Evolutionary conservation across 2,888 invertebrate species (phyloP), one percentile per base, ranked within the genome.

Genomic region (Mythimna pallens): DNA sequence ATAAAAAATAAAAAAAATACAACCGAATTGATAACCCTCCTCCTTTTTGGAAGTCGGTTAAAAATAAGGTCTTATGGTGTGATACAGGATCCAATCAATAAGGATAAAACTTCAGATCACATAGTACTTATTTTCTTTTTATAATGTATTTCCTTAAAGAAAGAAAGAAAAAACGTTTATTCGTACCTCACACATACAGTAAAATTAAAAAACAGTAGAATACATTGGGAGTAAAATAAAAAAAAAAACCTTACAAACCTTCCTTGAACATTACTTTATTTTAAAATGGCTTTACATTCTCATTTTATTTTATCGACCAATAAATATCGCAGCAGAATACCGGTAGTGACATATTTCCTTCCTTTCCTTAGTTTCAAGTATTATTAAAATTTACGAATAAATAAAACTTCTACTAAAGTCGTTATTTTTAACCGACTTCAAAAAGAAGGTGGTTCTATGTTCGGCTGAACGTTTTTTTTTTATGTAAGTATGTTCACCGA

Each of bases 291-390:
- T 30, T 30, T 5, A 34, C 22, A 47, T 63, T 63, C 25, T n/a
- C 66, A 43, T 74, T 80, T 80, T 65, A 68, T 62, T 70, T 58
- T 4, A 65, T 62, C 20, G 61, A 47, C 34, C 47, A 65, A 69
- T 69, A 50, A 34, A 69, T 78, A 62, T 57, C 64, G 2, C 25
- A 30, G 54, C 57, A 57, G 7, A 52, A 58, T 36, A 5, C 17
- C 40, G 22, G 52, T 12, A n/a, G 30, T 6, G 1, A 65, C 64
- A 30, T 40, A 75, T 55, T 50, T 74, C 61, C 17, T 54, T 65
- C 34, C 30, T 25, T 55, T 47, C 47, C 47, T 40, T 14, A 36
- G 62, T 50, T 22, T 58, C 62, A 22, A 55, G 47, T 57, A 50
- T 52, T 36, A 34, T 34, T 25, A 22, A 52, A 5, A 14, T 52